Evolutionary conservation across 2,113 vertebrate species (phyloP), one percentile per base, ranked within the genome.

Genomic region (Aythya baeri): DNA sequence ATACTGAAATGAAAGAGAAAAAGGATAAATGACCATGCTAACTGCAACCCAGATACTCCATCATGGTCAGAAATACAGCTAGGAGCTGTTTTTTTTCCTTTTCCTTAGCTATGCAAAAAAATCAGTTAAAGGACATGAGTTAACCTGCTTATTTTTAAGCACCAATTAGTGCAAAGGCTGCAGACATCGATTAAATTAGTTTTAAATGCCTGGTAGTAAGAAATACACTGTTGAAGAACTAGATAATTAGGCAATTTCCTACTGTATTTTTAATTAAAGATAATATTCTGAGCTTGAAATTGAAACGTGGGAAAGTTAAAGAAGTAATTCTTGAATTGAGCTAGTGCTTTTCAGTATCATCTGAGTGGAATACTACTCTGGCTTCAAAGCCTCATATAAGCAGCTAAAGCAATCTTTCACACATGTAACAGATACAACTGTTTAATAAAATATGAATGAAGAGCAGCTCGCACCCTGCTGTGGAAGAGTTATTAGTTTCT

Each of bases 371-470:
- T 86, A 86, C 44, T 82, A 14, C 75, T 96, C 86, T 84, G 61
- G 25, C 71, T 86, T 93, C 73, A 96, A 96, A 83, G 90, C 71
- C 50, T 89, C 32, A 7, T 25, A 86, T 46, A 76, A 89, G 59
- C 58, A 82, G 83, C 74, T 82, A 88, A 90, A 91, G 80, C 67
- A 87, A 55, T 86, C 86, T 87, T 93, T 95, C 86, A 87, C 90
- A 86, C 88, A 15, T 92, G 86, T 91, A 96, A 97, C 46, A 92
- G 92, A 93, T 93, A 95, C 77, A 95, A 89, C 80, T 86, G 44
- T 92, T 95, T 87, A 93, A 97, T 96, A 96, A 96, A 95, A 96
- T 93, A 95, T 95, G 49, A 90, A 92, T 76, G 91, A 95, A 89
- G 74, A 94, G 81, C 66, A 55, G 55, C 74, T 91, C 38, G 13